A percentile compares a stretch with the other conserved stretches of the same genome.
Conservation (phyloP, 2,797 vertebrate species). For the Acanthurus tractus region DNA sequence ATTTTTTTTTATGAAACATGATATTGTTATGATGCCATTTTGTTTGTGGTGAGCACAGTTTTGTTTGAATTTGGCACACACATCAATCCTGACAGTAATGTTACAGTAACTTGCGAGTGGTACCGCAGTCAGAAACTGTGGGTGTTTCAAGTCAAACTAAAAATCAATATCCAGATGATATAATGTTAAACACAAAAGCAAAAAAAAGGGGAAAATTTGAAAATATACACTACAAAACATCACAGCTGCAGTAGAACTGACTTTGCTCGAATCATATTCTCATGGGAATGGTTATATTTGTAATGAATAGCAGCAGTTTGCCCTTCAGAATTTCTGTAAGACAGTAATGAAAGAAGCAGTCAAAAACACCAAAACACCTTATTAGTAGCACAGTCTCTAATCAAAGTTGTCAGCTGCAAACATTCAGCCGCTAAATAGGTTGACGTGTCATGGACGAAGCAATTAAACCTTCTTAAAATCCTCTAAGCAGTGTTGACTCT, state of each 20-base stretch:
- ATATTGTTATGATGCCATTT: too few relatives aligned
- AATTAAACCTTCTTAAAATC: constrained; percentile 41
- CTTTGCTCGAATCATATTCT: not conserved
- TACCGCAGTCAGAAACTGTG: too few relatives aligned
- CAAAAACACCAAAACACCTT: not conserved
- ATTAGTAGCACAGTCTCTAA: constrained; percentile 13
- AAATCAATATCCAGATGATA: too few relatives aligned
- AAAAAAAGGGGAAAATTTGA: not conserved
- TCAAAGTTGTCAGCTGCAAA: constrained; percentile 7
- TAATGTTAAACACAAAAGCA: too few relatives aligned
- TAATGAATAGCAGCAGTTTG: not conserved
- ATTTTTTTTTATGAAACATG: too few relatives aligned
- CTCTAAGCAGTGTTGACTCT: constrained; percentile 30
- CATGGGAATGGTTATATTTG: not conserved
- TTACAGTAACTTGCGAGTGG: too few relatives aligned
- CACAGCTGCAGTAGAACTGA: not conserved
- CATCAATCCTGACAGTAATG: too few relatives aligned
- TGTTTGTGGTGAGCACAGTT: too few relatives aligned
- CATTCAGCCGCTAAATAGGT: constrained; percentile 18
- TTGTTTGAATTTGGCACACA: too few relatives aligned
- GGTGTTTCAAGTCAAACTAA: too few relatives aligned
- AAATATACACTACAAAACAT: not conserved
- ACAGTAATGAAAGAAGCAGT: constrained; percentile 1
- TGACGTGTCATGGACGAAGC: constrained; percentile 31
- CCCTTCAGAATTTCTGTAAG: not conserved